Evolutionary conservation across 2,797 vertebrate genomes (phyloP).

Genomic region (Enteromius fasciolatus): DNA sequence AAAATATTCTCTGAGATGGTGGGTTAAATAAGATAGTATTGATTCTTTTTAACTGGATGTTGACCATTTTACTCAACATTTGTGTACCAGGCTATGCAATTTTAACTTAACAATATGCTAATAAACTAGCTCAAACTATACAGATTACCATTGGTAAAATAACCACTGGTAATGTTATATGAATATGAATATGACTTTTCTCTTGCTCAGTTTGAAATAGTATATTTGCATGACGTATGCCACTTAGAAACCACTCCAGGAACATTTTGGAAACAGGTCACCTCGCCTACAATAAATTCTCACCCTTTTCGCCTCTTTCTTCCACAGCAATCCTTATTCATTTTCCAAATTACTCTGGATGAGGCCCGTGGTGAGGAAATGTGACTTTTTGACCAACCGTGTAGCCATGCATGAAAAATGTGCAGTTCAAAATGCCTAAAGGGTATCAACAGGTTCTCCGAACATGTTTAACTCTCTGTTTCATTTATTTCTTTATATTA

Average conservation of each 20-base stretch:
- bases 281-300: conserved; percentile 35
- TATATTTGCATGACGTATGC: conserved; percentile 16
- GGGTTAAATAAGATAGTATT: not conserved
- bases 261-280: conserved; percentile 34
- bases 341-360: conserved; percentile 29
- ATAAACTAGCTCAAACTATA: not conserved
- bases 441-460: conserved; percentile 64
- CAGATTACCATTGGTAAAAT: not conserved
- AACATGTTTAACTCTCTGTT: conserved; percentile 68
- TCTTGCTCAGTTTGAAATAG: conserved; percentile 1
- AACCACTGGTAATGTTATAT: not conserved
- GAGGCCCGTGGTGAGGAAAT: conserved; percentile 27
- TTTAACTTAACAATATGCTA: not conserved
- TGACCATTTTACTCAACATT: not conserved
- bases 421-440: conserved; percentile 77
- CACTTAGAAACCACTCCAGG: conserved; percentile 29
- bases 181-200: not conserved
- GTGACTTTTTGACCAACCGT: conserved; percentile 29
- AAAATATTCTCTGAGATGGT: too few relatives aligned
- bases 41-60: not conserved
- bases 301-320: conserved; percentile 28
- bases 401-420: conserved; percentile 46
- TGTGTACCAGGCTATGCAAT: not conserved
- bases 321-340: conserved; percentile 32
- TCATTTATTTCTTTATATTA: conserved; percentile 72